Evolutionary conservation across 2,888 invertebrate species (phyloP), one percentile per base, ranked within the genome.

Genomic region (Graphium colonna): DNA sequence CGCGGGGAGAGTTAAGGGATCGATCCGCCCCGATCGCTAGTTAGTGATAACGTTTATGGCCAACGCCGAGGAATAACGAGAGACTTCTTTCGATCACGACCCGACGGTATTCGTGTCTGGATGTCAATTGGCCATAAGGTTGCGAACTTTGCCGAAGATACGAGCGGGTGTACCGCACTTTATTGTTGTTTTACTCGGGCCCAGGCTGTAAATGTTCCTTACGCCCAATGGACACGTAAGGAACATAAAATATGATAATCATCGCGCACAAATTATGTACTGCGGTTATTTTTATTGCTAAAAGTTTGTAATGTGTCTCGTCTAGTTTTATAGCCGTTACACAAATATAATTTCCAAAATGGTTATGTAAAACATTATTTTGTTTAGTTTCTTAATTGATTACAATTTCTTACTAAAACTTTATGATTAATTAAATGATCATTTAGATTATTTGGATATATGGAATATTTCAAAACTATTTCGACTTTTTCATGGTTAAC

Each of bases 1-100:
- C 83, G 87, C 84, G 86, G 81, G 81, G 67, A 79, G 81, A 86
- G 87, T 87, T 83, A 79, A 75, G 77, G 79, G 82, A 84, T 86
- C 85, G 88, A 82, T 79, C 77, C 86, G 83, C 83, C 87, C 81
- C 67, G 88, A 89, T 89, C 79, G 83, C 82, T 79, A 79, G 84
- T 82, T 82, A 81, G 77, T 68, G 88, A 89, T 89, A 87, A 79
- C 81, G 79, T 79, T 84, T 82, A 85, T 82, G 76, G 82, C 71
- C 75, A 72, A 75, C 73, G 78, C 78, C 75, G 79, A 71, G 79
- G 75, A 79, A 76, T 80, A 79, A 75, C 76, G 74, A 74, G 77
- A 67, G 73, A 76, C 74, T 67, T 69, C 82, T 76, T 83, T 82
- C 78, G 85, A 83, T 85, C 87, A 82, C 86, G 87, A 83, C 77